These are phyloP conservation scores for Penaeus japonicus DNA, from an alignment of 1,140 invertebrate genomes.

Conservation along the genomic window DNA sequence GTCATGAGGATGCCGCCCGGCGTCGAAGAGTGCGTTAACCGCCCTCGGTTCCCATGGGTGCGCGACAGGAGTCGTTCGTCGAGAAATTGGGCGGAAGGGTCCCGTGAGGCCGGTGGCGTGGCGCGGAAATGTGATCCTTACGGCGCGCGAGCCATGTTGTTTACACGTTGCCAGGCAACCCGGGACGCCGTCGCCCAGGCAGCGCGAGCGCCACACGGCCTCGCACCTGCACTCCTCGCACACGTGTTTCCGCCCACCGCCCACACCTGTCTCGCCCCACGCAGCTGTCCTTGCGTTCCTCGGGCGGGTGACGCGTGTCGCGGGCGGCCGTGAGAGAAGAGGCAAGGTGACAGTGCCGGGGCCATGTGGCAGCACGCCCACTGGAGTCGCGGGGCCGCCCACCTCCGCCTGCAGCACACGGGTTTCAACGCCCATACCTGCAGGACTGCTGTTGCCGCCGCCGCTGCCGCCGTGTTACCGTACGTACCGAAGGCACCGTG, in stretches of 20 bases:
- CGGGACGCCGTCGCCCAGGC: conserved; percentile 23
- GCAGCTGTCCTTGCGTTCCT: not conserved
- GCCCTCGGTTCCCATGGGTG: not conserved
- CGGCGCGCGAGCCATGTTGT: conserved; percentile 9
- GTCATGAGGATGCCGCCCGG: not conserved
- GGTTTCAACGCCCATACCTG: too few relatives aligned
- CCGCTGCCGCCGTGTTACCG: too few relatives aligned
- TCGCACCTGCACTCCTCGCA: conserved; percentile 21
- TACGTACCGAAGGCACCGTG: too few relatives aligned
- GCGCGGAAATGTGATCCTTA: not conserved
- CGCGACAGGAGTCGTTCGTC: not conserved
- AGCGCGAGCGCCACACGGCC: conserved; percentile 9
- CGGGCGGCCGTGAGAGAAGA: too few relatives aligned
- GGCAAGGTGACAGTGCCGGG: too few relatives aligned
- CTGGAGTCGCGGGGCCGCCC: too few relatives aligned
- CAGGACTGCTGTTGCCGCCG: too few relatives aligned
- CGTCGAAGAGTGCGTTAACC: too few relatives aligned
- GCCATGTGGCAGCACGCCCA: too few relatives aligned
- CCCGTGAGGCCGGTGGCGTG: too few relatives aligned
- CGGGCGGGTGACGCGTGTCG: not conserved
- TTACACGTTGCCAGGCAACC: conserved; percentile 50
- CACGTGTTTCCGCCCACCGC: conserved; percentile 20
- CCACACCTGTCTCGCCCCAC: not conserved
- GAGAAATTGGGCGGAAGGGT: too few relatives aligned
- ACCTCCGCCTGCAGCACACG: too few relatives aligned